These are phyloP conservation scores for Uropsilus gracilis DNA, from an alignment of 2,113 vertebrate genomes.

Conservation along the genomic window DNA sequence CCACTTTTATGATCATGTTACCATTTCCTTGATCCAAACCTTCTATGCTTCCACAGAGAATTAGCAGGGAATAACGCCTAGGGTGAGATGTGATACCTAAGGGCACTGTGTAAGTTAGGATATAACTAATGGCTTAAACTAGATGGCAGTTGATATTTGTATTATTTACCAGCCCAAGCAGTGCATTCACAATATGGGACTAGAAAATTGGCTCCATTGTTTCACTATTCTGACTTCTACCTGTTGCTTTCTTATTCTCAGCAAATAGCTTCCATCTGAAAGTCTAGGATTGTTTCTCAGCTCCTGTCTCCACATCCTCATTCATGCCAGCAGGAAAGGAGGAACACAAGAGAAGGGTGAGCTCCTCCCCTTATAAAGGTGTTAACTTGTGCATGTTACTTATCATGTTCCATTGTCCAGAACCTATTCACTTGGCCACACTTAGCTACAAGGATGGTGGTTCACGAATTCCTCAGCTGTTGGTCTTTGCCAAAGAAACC, in stretches of 20 bases:
- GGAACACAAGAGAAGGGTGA: background rate
- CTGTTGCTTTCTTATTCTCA: background rate
- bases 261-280: background rate
- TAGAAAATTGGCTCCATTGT: background rate
- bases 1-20: slow-evolving; percentile 23
- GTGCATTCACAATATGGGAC: background rate
- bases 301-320: background rate
- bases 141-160: background rate
- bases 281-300: background rate
- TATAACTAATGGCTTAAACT: background rate
- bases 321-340: background rate
- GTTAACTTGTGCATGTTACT: background rate
- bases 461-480: background rate
- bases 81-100: background rate
- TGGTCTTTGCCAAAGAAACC: slow-evolving; percentile 14
- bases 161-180: background rate
- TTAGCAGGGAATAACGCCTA: background rate
- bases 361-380: background rate
- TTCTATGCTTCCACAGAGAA: background rate
- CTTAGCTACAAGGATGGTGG: background rate
- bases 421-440: background rate
- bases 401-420: background rate
- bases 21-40: background rate
- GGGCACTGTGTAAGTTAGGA: background rate
- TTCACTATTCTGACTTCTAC: background rate